Evolutionary conservation across 2,113 vertebrate genomes (phyloP).

Genomic region (Raja brachyura): DNA sequence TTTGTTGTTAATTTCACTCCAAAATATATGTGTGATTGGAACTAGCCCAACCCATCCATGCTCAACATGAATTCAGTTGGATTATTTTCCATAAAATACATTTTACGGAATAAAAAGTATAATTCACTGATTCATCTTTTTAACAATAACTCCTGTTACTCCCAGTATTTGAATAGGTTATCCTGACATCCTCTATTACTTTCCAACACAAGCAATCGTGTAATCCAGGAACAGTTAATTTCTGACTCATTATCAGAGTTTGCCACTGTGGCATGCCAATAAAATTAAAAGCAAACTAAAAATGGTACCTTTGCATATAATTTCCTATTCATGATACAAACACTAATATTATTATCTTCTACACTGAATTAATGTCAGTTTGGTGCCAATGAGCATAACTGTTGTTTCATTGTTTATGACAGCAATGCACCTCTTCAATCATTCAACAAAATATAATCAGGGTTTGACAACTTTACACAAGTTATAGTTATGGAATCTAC

Average conservation of each 20-base stretch:
- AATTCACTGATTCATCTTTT: slow-evolving; percentile 6
- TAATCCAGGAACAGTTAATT: neutral
- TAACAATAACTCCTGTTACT: slow-evolving; percentile 24
- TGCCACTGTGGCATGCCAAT: neutral
- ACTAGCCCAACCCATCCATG: slow-evolving; percentile 13
- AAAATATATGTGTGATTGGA: neutral
- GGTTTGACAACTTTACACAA: neutral
- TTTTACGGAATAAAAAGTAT: neutral
- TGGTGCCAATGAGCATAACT: neutral
- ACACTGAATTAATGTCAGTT: neutral
- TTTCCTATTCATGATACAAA: slow-evolving; percentile 14
- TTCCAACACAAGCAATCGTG: neutral
- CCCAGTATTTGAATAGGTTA: slow-evolving; percentile 30
- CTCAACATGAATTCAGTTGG: neutral
- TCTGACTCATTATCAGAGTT: slow-evolving; percentile 7
- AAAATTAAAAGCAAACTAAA: neutral
- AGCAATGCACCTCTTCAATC: slow-evolving; percentile 1
- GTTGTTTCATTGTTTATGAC: neutral
- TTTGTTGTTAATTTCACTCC: neutral
- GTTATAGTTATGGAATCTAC: neutral
- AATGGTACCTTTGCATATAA: slow-evolving; percentile 17
- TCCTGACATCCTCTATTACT: slow-evolving; percentile 8
- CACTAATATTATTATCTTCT: slow-evolving; percentile 24
- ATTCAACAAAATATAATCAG: slow-evolving; percentile 7
- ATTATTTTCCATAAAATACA: neutral